Base-by-base conservation (phyloP, 2,888 invertebrate species). In the Hirtodrosophila alboralis region DNA sequence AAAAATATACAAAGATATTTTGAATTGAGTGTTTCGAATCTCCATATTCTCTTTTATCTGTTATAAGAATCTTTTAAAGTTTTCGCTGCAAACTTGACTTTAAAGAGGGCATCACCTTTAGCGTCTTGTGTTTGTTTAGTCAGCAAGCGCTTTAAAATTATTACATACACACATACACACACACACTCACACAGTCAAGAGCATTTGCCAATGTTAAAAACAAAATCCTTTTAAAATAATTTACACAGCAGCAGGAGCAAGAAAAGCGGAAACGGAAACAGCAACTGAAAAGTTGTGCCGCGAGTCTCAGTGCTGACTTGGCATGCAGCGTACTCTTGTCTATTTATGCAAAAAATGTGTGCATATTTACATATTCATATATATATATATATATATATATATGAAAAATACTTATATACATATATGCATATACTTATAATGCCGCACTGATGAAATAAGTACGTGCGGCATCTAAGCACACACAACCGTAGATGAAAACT, bases 171-270 rank as follows among this genome's bases (percentile, higher is more conserved):
- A 28, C 30, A 23, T 26, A 23, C 45, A 47, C 18, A 30, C 41
- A 33, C 44, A 40, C 38, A 41, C 18, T 41, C 27, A 18, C 34
- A 38, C 8, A 28, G 14, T 54, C 33, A 18, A 33, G 26, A 8
- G 38, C 44, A 44, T 51, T 54, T 54, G 56, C 38, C 27, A 56
- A 47, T 70, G 72, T 51, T 65, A 26, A 77, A 58, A 67, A 58
- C 44, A 65, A 72, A 79, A 79, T 79, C 79, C 79, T 83, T 79
- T 85, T 85, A 83, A 85, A 79, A 79, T 79, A 79, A 85, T 83
- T 85, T 79, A 56, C 69, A 40, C 63, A 60, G 58, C 43, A 52
- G 41, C 40, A 23, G 51, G 44, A 37, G 37, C 26, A 41, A 59
- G 36, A 54, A 31, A 26, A 45, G 9, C 26, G n/a, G 52, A 62